Evolutionary conservation across 2,113 vertebrate species (phyloP), one percentile per base, ranked within the genome.

Genomic region (Macroglossus sobrinus): DNA sequence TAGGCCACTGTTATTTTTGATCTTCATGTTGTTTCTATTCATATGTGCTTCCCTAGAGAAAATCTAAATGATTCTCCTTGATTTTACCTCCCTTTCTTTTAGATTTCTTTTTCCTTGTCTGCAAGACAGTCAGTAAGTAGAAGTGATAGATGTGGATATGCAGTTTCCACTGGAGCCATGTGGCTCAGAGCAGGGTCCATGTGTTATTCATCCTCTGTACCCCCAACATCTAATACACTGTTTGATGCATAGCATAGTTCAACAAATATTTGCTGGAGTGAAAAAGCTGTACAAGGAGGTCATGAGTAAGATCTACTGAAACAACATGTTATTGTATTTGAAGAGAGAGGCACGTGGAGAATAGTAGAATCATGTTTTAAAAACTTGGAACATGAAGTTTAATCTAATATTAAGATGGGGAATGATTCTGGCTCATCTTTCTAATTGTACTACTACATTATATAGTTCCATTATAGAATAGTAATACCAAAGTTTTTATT

Each of bases 61-160:
- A 76, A 91, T 64, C 89, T 96, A 86, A 84, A 84, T 76, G n/a
- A 91, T 90, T 92, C 59, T 35, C 19, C 95, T 95, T 81, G 35
- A 80, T 63, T 71, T 91, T 80, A 80, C 24, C 13, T 79, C 7
- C 11, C 45, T 96, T 88, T 78, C 53, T 87, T 8, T 93, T 93
- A 95, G 45, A 55, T 95, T 96, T 81, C 11, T 47, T 78, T 87
- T 80, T 53, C 26, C 22, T 93, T 84, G 3, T 84, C 26, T 91
- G 7, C 4, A 59, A 26, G 12, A 96, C 55, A 66, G 26, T 69
- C 68, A 61, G 55, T 43, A 93, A 63, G 43, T 45, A 71, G 64
- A 92, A 66, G 26, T 75, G 57, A 84, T 81, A 4, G 5, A 61
- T 63, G 75, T 92, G 40, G 35, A 61, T 66, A 19, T 47, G 13